A percentile compares a stretch with the other conserved stretches of the same genome.
Evolutionary conservation across 2,888 invertebrate species (phyloP).

Genomic region (Cephus pulcher): DNA sequence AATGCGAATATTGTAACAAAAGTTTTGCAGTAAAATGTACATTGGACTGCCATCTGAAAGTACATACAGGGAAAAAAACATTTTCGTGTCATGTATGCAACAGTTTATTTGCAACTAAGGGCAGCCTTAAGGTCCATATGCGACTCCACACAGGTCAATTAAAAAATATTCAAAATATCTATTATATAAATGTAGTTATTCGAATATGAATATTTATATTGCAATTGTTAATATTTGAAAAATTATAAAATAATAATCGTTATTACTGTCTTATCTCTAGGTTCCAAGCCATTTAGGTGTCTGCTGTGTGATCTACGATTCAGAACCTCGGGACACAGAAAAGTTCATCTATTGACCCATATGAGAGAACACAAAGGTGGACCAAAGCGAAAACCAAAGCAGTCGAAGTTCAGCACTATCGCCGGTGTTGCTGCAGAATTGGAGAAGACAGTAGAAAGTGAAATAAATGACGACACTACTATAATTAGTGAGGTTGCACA

Average conservation of each 20-base stretch:
- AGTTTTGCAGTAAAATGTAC: constrained; percentile 77
- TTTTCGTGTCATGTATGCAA: constrained; percentile 75
- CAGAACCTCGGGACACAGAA: constrained; percentile 76
- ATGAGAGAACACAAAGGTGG: constrained; percentile 57
- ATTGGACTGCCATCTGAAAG: constrained; percentile 72
- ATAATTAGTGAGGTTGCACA: background rate
- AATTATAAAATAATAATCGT: constrained; percentile 9
- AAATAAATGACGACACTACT: constrained; percentile 11
- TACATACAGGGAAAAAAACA: constrained; percentile 71
- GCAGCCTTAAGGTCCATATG: constrained; percentile 77
- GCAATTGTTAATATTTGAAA: background rate
- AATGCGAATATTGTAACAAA: constrained; percentile 69
- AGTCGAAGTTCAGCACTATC: constrained; percentile 42
- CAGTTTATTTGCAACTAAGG: constrained; percentile 73
- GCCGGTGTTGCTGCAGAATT: constrained; percentile 37
- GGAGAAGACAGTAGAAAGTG: constrained; percentile 25
- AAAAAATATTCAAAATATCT: background rate
- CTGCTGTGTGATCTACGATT: constrained; percentile 73
- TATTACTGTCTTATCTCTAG: constrained; percentile 47
- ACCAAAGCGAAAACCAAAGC: constrained; percentile 38
- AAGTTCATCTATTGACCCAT: constrained; percentile 72
- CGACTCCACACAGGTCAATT: constrained; percentile 72
- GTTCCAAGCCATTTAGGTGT: constrained; percentile 73
- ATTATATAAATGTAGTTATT: background rate
- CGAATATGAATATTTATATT: constrained; percentile 13